Evolutionary conservation across 2,888 invertebrate genomes (phyloP), one percentile per base, ranked within the genome.

Genomic region (Candidula unifasciata): DNA sequence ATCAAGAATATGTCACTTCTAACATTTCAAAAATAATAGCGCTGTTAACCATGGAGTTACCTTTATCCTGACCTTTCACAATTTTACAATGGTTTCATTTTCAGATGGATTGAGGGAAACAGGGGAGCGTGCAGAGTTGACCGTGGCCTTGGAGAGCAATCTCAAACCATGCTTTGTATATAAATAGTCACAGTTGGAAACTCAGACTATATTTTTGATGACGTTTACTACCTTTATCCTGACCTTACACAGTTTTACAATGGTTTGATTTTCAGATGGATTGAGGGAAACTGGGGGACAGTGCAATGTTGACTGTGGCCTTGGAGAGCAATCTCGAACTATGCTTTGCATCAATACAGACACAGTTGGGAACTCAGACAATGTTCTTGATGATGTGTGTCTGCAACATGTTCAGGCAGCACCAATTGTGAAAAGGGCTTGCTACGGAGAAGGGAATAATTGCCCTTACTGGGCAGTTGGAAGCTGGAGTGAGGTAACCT

Each of bases 141-240:
- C 52, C 99, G 99, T 93, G 99, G 98, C 0, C 97, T 98, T 10
- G 99, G 99, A 81, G 97, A 98, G 35, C 96, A 97, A 87, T 96
- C 95, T 91, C 97, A 98, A 94, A 96, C 96, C 6, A 90, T 91
- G 37, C 89, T 86, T 85, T 92, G 92, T 88, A 86, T 89, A 71
- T 87, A 90, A 79, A 77, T 24, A n/a, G n/a, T n/a, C n/a, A n/a
- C n/a, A n/a, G n/a, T n/a, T n/a, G n/a, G n/a, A n/a, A n/a, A n/a
- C n/a, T 87, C 88, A 13, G 84, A 80, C 35, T 78, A 73, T 24
- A 89, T 89, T 6, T 82, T 85, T 52, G 90, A 91, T 82, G 87
- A 88, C 13, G 64, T 86, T n/a, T n/a, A n/a, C n/a, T n/a, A n/a
- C n/a, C n/a, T n/a, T n/a, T n/a, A n/a, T n/a, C n/a, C n/a, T n/a